Evolutionary conservation across 2,113 vertebrate genomes (phyloP).

Genomic region (cattle (Bos taurus)): ARS-UCD2.0 NC_037331.1:1449001-1449500

Average conservation of each 20-base stretch:
- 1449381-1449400: too few relatives aligned
- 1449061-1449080: neutral
- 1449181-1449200: neutral
- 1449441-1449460: too few relatives aligned
- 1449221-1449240: neutral
- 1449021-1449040: neutral
- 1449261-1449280: neutral
- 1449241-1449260: neutral
- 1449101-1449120: neutral
- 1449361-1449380: neutral
- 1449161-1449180: neutral
- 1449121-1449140: neutral
- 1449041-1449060: neutral
- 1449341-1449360: neutral
- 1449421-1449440: too few relatives aligned
- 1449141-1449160: neutral
- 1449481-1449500: too few relatives aligned
- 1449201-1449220: neutral
- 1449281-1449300: neutral
- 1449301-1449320: neutral
- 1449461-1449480: too few relatives aligned
- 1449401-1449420: too few relatives aligned
- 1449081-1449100: neutral
- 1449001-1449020: neutral
- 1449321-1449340: neutral